Base-by-base conservation (phyloP, 2,113 vertebrate genomes). In the Sander lucioperca region DNA sequence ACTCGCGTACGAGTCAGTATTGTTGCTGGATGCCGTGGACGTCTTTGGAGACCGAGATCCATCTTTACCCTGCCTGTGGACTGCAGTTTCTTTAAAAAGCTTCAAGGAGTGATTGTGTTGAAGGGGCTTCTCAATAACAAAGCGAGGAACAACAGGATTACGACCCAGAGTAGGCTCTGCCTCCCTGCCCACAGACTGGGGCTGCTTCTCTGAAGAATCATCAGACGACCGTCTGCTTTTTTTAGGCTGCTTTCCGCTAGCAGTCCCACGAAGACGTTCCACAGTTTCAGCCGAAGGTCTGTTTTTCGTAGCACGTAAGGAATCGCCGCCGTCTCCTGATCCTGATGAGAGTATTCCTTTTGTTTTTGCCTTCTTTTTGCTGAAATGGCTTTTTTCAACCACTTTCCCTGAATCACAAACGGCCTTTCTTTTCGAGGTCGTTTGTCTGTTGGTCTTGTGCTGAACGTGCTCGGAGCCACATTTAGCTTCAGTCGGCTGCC, bases 121-220 rank as follows among this genome's bases (percentile, higher is more conserved):
- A 62, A 14, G 13, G 36, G 23, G 23, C 6, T 23, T 2, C 0
- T 1, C 36, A 54, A 73, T 0, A 50, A 45, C 0, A 53, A 56
- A 4, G 59, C 15, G 51, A 50, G 18, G 11, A 75, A 83, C 30
- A 23, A 67, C 21, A 30, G 15, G 11, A 23, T 18, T 13, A 2
- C 0, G 0, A 30, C 0, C 1, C 25, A 11, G 2, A 23, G n/a
- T 11, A 3, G 23, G 4, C 15, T 62, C 5, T 2, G 5, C 12
- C 9, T 72, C 33, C 7, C 15, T 16, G 23, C 23, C 18, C 6
- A 33, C 5, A 15, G 33, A 64, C 6, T 36, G 57, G 1, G 3
- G 23, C 8, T 0, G 33, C 50, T 39, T 61, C 21, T 58, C 36
- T 67, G 12, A 1, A 4, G 19, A 33, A 1, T 61, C 45, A 10